Evolutionary conservation across 2,113 vertebrate genomes (phyloP).

Genomic region (Eulemur macaco): DNA sequence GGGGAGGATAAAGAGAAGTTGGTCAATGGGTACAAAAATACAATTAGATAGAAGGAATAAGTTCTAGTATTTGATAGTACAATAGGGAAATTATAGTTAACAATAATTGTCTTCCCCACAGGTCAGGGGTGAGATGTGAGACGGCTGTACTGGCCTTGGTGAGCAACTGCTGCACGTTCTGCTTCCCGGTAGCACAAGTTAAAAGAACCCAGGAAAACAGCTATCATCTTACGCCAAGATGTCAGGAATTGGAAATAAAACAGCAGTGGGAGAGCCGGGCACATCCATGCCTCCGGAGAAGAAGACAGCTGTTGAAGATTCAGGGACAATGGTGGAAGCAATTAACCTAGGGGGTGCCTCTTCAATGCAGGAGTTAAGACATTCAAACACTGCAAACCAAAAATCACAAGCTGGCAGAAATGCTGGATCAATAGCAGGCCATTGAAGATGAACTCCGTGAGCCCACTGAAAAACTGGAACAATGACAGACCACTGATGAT

Average conservation of each 20-base stretch:
- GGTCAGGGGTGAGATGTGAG: no score
- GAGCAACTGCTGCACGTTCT: no score
- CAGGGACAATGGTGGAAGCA: slow-evolving; percentile 95
- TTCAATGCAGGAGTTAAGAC: slow-evolving; percentile 93
- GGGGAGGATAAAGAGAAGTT: no score
- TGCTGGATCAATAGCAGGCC: slow-evolving; percentile 94
- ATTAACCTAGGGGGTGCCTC: slow-evolving; percentile 97
- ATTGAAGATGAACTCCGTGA: slow-evolving; percentile 97
- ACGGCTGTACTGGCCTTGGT: no score
- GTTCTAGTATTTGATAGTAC: no score
- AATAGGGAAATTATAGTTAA: no score
- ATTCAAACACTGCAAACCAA: slow-evolving; percentile 95
- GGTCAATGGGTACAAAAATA: no score
- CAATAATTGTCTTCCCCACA: no score
- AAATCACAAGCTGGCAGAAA: slow-evolving; percentile 95
- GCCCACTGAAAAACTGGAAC: slow-evolving; percentile 94
- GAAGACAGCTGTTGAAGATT: slow-evolving; percentile 89
- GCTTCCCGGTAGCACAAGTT: no score
- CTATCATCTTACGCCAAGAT: slow-evolving; percentile 74
- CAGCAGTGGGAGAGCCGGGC: slow-evolving; percentile 86
- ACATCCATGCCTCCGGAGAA: slow-evolving; percentile 92
- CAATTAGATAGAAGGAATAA: no score
- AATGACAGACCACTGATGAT: slow-evolving; percentile 95
- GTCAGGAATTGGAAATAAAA: slow-evolving; percentile 92
- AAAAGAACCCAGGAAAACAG: neutral